Conservation (phyloP, 2,888 invertebrate species). For the Plebejus anna region DNA sequence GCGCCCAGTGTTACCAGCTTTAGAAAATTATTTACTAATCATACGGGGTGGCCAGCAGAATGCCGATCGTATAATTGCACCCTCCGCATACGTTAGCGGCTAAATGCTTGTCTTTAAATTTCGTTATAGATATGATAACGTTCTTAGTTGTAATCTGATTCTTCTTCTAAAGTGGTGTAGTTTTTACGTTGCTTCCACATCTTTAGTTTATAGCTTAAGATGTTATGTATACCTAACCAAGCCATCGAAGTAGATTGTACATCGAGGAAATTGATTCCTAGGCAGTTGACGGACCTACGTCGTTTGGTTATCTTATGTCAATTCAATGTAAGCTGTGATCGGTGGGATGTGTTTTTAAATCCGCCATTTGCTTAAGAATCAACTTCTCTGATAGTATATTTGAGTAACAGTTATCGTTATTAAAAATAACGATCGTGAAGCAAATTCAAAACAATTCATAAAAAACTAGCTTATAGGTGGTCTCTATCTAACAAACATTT, state of each 20-base stretch:
- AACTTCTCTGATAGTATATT: too few species aligned
- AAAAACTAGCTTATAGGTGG: background rate
- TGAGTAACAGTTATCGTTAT: too few species aligned
- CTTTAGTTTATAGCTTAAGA: background rate
- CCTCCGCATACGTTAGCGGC: slow-evolving; percentile 60
- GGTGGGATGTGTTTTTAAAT: too few species aligned
- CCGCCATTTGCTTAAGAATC: too few species aligned
- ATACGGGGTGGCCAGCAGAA: slow-evolving; percentile 58
- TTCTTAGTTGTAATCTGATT: background rate
- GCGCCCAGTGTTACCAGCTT: slow-evolving; percentile 56
- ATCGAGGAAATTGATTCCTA: too few species aligned
- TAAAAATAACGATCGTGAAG: background rate
- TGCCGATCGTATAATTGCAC: slow-evolving; percentile 58
- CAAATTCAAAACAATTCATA: background rate
- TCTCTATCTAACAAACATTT: background rate
- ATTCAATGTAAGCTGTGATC: too few species aligned
- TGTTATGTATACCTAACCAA: too few species aligned
- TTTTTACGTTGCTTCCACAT: background rate
- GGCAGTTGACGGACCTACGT: too few species aligned
- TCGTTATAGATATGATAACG: slow-evolving; percentile 32
- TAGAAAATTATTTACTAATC: slow-evolving; percentile 62
- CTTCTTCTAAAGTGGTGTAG: background rate
- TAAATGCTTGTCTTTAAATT: slow-evolving; percentile 49
- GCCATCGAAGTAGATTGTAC: too few species aligned
- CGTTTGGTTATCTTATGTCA: too few species aligned